A percentile compares a stretch with the other conserved stretches of the same genome.
These are phyloP conservation scores for Ictidomys tridecemlineatus DNA, from an alignment of 2,113 vertebrate species.

Conservation along the genomic window DNA sequence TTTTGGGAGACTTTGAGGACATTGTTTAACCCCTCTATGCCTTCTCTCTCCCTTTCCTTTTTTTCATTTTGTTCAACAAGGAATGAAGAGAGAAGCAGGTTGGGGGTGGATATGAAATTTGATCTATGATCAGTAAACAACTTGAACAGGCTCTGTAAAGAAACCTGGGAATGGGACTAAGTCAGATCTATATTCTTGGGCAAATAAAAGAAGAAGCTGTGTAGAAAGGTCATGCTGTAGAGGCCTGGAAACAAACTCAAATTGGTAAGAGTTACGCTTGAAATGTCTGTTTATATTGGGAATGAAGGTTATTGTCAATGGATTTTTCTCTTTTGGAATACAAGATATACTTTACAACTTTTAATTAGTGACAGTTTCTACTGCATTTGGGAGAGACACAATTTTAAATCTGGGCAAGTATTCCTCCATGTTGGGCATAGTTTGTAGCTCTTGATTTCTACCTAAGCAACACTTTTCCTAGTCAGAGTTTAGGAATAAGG, in stretches of 20 bases:
- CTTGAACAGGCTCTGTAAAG: background rate
- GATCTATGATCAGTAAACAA: background rate
- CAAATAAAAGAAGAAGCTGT: background rate
- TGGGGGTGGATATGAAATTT: background rate
- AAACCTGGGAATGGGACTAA: background rate
- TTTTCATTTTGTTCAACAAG: background rate
- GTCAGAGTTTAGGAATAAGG: constrained; percentile 1
- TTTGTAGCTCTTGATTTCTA: constrained; percentile 25
- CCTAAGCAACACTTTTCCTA: background rate
- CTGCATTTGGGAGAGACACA: background rate
- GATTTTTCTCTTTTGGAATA: background rate
- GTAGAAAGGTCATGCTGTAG: background rate
- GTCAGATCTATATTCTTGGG: background rate
- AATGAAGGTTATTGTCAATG: background rate
- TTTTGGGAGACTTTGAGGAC: background rate
- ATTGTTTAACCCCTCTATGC: background rate
- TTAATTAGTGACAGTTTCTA: background rate
- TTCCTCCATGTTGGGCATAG: background rate
- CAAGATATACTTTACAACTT: background rate
- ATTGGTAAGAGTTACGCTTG: background rate
- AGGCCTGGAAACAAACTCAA: background rate
- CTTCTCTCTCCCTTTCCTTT: background rate
- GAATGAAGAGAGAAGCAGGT: background rate
- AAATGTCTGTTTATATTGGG: background rate
- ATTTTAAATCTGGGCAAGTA: constrained; percentile 15